Percentiles rank a stretch among this genome's conserved stretches.
phyloP scores from a whole-genome alignment of 2,113 vertebrate genomes.

The Parotia lawesii region DNA sequence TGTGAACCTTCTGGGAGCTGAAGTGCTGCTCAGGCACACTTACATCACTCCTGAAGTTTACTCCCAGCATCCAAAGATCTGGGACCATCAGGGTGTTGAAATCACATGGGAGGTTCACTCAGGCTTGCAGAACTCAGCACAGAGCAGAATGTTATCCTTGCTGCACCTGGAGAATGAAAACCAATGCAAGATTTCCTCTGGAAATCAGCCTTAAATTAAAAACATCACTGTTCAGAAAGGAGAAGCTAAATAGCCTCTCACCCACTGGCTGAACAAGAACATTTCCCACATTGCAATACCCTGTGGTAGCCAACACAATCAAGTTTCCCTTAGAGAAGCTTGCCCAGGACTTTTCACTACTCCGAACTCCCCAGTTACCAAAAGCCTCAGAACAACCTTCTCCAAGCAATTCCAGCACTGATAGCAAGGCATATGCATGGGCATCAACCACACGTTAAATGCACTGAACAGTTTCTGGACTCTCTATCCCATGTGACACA shows the following conservation, averaged over 20 bases:
- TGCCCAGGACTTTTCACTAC: not conserved
- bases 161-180: not conserved
- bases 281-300: not conserved
- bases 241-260: not conserved
- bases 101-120: not conserved
- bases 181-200: not conserved
- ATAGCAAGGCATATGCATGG: fast-evolving
- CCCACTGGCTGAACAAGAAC: not conserved
- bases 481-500: not conserved
- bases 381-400: not conserved
- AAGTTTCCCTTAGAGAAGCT: not conserved
- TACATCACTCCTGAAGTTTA: not conserved
- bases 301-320: not conserved
- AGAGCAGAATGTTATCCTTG: not conserved
- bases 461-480: not conserved
- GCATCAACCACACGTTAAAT: not conserved
- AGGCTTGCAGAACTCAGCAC: not conserved
- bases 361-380: not conserved
- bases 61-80: not conserved
- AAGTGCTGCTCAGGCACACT: not conserved
- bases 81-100: not conserved
- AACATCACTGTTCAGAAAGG: not conserved
- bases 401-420: not conserved
- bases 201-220: not conserved
- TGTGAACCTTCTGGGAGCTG: not conserved